These are phyloP conservation scores for Hermaeophaga mercurialis DNA, from an alignment of 2,888 invertebrate species.

Conservation along the genomic window DNA sequence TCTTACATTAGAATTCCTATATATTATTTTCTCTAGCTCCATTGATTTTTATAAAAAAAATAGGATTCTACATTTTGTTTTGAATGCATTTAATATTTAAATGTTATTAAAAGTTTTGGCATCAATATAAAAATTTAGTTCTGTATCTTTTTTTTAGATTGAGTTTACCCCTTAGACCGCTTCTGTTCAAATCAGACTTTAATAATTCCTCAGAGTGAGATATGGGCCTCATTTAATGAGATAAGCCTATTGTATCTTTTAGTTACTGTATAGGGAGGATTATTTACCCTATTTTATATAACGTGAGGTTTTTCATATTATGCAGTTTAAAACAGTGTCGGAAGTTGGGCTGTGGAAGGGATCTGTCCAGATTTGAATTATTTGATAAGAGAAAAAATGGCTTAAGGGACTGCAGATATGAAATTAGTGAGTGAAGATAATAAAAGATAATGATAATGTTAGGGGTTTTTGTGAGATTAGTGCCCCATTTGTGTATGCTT, in stretches of 20 bases:
- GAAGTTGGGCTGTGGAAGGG: constrained; percentile 2
- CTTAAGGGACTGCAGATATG: constrained; percentile 13
- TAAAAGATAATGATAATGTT: constrained; percentile 4
- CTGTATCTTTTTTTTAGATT: not conserved
- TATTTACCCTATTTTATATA: constrained; percentile 40
- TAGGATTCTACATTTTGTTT: too few species aligned
- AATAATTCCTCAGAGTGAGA: constrained; percentile 49
- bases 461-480: not conserved
- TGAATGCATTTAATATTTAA: too few species aligned
- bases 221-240: constrained; percentile 49
- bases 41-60: too few species aligned
- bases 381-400: constrained; percentile 21
- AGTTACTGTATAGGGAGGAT: constrained; percentile 44
- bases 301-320: constrained; percentile 47
- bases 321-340: constrained; percentile 37
- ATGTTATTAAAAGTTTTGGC: too few species aligned
- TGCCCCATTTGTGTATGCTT: not conserved
- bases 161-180: not conserved
- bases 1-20: too few species aligned
- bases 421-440: constrained; percentile 19
- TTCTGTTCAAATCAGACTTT: constrained; percentile 37
- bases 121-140: too few species aligned
- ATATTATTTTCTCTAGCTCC: too few species aligned
- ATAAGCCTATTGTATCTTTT: constrained; percentile 48
- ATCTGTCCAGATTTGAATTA: constrained; percentile 16